Base-by-base conservation (phyloP, 2,113 vertebrate species). In the Taurulus bubalis region DNA sequence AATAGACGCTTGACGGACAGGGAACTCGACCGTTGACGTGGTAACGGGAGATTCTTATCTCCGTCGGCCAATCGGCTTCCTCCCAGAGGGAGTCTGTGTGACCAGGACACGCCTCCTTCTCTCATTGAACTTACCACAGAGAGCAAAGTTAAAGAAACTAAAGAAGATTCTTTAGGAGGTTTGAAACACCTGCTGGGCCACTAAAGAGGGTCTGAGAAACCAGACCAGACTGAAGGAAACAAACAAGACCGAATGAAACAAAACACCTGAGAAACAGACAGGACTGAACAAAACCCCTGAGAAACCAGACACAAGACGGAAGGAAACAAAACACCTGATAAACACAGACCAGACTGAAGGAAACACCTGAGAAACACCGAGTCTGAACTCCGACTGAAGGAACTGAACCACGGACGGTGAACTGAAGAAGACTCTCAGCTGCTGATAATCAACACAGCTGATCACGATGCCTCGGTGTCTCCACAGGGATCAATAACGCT, bases 1-100 rank as follows among this genome's bases (percentile, higher is more conserved):
- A 91, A 92, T 85, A 91, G 85, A 80, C 77, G 45, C 84, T 80
- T 90, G 89, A 91, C 32, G n/a, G 91, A 87, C 87, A 70, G 60
- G 82, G 32, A 45, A 60, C 77, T 88, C 34, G 10, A 78, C 26
- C 36, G 84, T 89, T 77, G 80, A 74, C 47, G 51, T 77, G 90
- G 90, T 70, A 90, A 89, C 84, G 0, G 62, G 71, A 91, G 88
- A 91, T 89, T 80, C 74, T 91, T 87, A 87, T 90, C 89, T 79
- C 67, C 59, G 58, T 79, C 34, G 18, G 79, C 91, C 91, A 91
- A 87, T 91, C 77, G 62, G 87, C 38, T 71, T 49, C 36, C 5
- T 83, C 84, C 84, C 51, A 24, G 0, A 38, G 55, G 30, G 84
- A 66, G 69, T 47, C 15, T n/a, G 70, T 4, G 59, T 67, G 81